Percentiles rank a stretch among this genome's conserved stretches.
Conservation (phyloP, 2,888 invertebrate species). For the Hirtodrosophila confusa region DNA sequence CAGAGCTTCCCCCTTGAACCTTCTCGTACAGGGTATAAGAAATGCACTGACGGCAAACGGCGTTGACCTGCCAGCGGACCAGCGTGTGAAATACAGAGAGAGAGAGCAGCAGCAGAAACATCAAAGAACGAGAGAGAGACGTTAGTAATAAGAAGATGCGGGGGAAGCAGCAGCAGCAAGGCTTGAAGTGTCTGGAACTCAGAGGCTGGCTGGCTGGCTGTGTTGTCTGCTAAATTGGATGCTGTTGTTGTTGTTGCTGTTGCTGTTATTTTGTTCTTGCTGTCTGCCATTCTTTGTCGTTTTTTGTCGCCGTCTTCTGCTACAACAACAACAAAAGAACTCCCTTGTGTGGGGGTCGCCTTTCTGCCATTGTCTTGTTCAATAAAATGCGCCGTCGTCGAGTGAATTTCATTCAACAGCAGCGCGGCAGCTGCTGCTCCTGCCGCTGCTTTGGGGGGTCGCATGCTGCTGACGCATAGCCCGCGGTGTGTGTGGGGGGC, state of each 20-base stretch:
- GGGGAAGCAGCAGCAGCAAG: constrained; percentile 13
- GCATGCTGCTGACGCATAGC: constrained; percentile 54
- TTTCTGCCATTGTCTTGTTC: constrained; percentile 59
- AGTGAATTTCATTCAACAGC: constrained; percentile 65
- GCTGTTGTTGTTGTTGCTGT: constrained; percentile 43
- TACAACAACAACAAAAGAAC: constrained; percentile 59
- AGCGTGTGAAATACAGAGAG: neutral
- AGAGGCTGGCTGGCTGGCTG: constrained; percentile 13
- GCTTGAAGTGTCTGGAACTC: constrained; percentile 34
- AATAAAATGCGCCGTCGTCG: constrained; percentile 63
- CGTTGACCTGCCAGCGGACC: constrained; percentile 31
- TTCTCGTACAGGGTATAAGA: constrained; percentile 19
- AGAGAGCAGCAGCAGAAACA: constrained; percentile 16
- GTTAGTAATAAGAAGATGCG: neutral
- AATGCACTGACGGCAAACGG: constrained; percentile 10
- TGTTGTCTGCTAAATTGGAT: constrained; percentile 69
- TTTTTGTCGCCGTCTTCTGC: constrained; percentile 28
- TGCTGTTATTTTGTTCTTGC: constrained; percentile 21
- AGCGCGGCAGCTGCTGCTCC: neutral
- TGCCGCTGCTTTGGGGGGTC: constrained; percentile 56
- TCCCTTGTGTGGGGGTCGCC: constrained; percentile 56
- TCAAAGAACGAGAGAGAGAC: constrained; percentile 9
- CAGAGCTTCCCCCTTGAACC: no score
- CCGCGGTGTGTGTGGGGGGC: constrained; percentile 13
- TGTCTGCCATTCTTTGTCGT: constrained; percentile 38